Base-by-base conservation (phyloP, 2,888 invertebrate species). In the Acronicta psi region DNA sequence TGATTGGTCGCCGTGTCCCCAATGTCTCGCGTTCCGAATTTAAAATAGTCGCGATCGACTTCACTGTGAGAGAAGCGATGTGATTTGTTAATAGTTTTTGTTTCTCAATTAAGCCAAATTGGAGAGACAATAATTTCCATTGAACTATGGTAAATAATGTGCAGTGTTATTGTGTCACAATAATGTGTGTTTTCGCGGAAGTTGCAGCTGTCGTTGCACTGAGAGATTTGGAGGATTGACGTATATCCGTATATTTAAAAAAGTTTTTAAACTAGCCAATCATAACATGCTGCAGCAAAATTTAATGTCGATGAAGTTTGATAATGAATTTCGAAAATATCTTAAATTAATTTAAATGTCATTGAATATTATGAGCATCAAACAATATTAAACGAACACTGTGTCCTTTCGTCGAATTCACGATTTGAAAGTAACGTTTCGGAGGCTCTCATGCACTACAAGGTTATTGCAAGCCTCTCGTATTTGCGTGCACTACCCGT, bases 401-500 rank as follows among this genome's bases (percentile, higher is more conserved):
- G 60, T 72, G 69, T 74, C 70, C 75, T 79, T 74, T 70, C 51
- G 47, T 63, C 45, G 40, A 50, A 69, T 67, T 70, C 52, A 62
- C 63, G 72, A 81, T 80, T 81, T 73, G 84, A 86, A 86, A 86
- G 85, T 84, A 74, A 75, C 72, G 74, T 80, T 74, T 75, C 66
- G 85, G 87, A 88, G 87, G 86, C 79, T 84, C 80, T 82, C 74
- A 64, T 81, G 80, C 63, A 80, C 80, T 69, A 80, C 83, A 86
- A 89, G 89, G 88, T 87, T 90, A 86, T 81, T 86, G 84, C 84
- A 85, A 82, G 81, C 81, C 79, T 79, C 77, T 82, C 79, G 80
- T 83, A 85, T 85, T 88, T 79, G 88, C 88, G 90, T 91, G 91
- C 90, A 85, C 80, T 90, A 89, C 87, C 77, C 81, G 85, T 87